Percentiles rank a stretch among this genome's conserved stretches.
Conservation (phyloP, 1,140 invertebrate species). For the Zaprionus taronus region DNA sequence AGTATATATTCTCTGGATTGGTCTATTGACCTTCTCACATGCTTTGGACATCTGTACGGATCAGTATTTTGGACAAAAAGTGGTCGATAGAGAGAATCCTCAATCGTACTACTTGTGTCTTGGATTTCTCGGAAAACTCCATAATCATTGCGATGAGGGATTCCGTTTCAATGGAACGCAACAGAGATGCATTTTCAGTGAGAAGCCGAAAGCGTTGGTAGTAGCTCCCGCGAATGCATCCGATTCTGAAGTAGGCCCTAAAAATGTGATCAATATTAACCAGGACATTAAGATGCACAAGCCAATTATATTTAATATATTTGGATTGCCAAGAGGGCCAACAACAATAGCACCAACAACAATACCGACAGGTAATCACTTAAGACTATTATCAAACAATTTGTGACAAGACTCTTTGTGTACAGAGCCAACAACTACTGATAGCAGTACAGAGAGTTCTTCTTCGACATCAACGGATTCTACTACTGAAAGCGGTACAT, state of each 20-base stretch:
- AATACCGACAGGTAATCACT: constrained; percentile 1
- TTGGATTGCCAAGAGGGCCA: constrained; percentile 7
- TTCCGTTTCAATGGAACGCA: constrained; percentile 13
- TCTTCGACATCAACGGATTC: neutral
- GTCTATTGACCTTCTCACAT: constrained; percentile 17
- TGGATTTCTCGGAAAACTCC: constrained; percentile 23
- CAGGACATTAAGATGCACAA: constrained; percentile 30
- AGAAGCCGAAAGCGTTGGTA: neutral
- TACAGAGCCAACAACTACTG: constrained; percentile 5
- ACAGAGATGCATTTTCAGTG: constrained; percentile 26
- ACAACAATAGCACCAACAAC: neutral
- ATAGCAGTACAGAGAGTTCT: neutral
- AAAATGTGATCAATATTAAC: constrained; percentile 37
- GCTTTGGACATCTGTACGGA: constrained; percentile 18
- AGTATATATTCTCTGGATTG: constrained; percentile 23
- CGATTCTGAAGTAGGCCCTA: neutral
- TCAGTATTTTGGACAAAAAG: constrained; percentile 31
- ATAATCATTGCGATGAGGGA: constrained; percentile 21
- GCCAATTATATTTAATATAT: constrained; percentile 41
- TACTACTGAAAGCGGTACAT: neutral
- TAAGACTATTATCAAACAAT: neutral
- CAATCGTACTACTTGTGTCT: constrained; percentile 34
- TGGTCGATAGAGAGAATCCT: constrained; percentile 10
- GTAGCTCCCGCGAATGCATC: neutral
- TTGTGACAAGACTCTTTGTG: neutral